These are phyloP conservation scores for Enteromius unitaeniatus DNA, from an alignment of 2,797 vertebrate species.

Conservation along the genomic window DNA sequence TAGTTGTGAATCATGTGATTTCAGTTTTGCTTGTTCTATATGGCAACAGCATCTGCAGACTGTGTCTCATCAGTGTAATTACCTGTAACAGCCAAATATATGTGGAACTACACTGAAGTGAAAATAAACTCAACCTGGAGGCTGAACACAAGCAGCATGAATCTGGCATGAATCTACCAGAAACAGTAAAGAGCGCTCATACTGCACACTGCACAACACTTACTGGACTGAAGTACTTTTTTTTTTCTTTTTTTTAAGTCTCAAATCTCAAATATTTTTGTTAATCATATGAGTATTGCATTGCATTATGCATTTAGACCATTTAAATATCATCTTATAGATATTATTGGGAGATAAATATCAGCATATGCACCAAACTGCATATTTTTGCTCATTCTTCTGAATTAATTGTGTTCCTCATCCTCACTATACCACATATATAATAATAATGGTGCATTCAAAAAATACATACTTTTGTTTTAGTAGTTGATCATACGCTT, in stretches of 20 bases:
- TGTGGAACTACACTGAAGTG: not conserved
- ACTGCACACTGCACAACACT: no score
- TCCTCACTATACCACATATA: not conserved
- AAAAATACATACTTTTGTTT: constrained; percentile 59
- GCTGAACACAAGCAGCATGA: not conserved
- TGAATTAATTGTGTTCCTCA: not conserved
- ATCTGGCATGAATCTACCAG: not conserved
- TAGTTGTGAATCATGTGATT: not conserved
- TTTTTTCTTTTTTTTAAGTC: no score
- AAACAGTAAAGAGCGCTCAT: not conserved
- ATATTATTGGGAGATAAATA: not conserved
- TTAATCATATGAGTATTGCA: not conserved
- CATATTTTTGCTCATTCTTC: not conserved
- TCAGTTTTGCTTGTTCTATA: not conserved
- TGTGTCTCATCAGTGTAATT: not conserved
- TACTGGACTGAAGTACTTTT: not conserved
- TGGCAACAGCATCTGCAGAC: not conserved
- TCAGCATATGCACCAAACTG: not conserved
- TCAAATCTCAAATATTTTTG: not conserved
- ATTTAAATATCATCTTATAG: not conserved
- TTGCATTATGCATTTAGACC: not conserved
- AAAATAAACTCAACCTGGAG: not conserved
- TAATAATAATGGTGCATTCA: no score
- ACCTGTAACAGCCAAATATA: not conserved
- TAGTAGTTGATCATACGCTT: constrained; percentile 96